Percentiles rank a stretch among this genome's conserved stretches.
phyloP scores from a whole-genome alignment of 2,797 vertebrate species.

The Heteromormyrus szaboi region DNA sequence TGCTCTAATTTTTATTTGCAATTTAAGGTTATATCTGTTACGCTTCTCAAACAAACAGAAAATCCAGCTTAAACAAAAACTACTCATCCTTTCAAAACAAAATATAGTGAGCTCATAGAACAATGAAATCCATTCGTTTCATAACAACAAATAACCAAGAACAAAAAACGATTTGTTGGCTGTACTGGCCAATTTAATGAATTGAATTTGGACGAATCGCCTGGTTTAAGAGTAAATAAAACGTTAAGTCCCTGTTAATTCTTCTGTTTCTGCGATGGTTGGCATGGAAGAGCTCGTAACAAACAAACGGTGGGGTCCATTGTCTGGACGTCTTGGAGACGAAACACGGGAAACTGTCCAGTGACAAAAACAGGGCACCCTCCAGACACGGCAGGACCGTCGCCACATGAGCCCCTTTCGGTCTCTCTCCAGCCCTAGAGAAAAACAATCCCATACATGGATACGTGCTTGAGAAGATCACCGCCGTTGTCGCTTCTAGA shows the following conservation, averaged over 20 bases:
- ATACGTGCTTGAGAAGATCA: neutral
- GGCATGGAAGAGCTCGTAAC: constrained; percentile 14
- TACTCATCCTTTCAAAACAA: neutral
- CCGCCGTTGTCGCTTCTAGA: neutral
- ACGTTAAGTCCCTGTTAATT: neutral
- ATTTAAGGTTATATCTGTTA: neutral
- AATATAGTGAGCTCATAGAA: neutral
- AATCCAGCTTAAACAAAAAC: neutral
- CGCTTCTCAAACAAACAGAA: neutral
- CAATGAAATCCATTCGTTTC: neutral
- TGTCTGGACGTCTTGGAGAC: neutral
- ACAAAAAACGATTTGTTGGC: neutral
- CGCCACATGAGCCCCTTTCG: neutral
- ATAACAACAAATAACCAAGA: neutral
- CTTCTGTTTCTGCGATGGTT: neutral
- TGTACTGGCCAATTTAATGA: neutral
- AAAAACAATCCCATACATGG: constrained; percentile 23
- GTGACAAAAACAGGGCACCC: constrained; percentile 13
- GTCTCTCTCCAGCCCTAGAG: neutral
- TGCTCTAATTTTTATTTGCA: neutral
- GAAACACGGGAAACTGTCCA: neutral
- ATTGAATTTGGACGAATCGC: neutral
- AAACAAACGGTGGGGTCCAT: constrained; percentile 1
- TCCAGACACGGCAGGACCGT: neutral
- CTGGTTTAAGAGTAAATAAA: neutral